These are phyloP conservation scores for Campopleginae sp. DNA, from an alignment of 2,888 invertebrate species.

Conservation along the genomic window DNA sequence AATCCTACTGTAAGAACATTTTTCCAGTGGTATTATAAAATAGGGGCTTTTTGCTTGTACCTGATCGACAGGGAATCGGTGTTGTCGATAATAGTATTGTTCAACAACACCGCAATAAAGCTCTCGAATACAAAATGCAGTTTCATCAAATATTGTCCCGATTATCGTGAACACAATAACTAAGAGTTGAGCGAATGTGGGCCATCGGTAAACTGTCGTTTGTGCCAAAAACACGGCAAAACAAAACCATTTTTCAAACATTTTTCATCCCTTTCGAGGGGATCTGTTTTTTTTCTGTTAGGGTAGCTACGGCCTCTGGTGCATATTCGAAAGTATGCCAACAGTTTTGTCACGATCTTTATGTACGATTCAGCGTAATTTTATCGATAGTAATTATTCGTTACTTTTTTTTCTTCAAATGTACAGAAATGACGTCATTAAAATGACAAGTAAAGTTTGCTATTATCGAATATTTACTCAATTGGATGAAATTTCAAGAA, in stretches of 20 bases:
- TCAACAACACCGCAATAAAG: slow-evolving; percentile 46
- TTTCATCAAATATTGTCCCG: slow-evolving; percentile 51
- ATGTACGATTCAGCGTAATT: not conserved
- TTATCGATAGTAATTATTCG: not conserved
- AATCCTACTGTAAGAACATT: slow-evolving; percentile 23
- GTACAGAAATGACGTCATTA: not conserved
- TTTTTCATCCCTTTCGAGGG: not conserved
- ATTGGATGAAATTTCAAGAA: not conserved
- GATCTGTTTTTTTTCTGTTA: not conserved
- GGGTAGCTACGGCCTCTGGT: not conserved
- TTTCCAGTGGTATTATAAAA: slow-evolving; percentile 14
- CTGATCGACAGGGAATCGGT: slow-evolving; percentile 35
- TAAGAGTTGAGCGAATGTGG: slow-evolving; percentile 28
- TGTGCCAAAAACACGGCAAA: slow-evolving; percentile 63
- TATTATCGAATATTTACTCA: not conserved
- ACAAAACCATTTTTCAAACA: slow-evolving; percentile 10
- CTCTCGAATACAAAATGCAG: slow-evolving; percentile 18
- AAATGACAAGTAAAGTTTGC: not conserved
- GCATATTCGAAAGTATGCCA: not conserved
- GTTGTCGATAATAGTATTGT: slow-evolving; percentile 44
- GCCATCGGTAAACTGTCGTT: slow-evolving; percentile 41
- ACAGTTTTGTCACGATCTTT: not conserved
- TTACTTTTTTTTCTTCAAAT: not conserved
- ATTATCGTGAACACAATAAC: slow-evolving; percentile 19
- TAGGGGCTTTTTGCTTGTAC: slow-evolving; percentile 45